Percentiles rank a stretch among this genome's conserved stretches.
Conservation (phyloP, 1,140 invertebrate genomes). For the Tetramorium simillimum region DNA sequence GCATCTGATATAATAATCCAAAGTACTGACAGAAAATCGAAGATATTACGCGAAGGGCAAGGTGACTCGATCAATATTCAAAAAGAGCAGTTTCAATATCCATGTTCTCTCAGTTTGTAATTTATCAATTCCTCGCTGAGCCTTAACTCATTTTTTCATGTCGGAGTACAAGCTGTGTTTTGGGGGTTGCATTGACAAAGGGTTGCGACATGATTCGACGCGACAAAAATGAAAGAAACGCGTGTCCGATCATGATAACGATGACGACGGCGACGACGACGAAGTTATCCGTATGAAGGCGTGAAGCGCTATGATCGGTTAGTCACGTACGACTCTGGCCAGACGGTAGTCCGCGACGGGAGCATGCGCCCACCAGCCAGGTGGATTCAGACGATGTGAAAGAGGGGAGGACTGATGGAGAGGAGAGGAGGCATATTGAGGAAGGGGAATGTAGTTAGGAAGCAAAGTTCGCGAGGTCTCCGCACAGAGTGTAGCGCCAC, state of each 20-base stretch:
- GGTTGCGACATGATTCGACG: neutral
- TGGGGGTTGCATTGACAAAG: neutral
- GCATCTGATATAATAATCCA: neutral
- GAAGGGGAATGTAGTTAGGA: slow-evolving; percentile 54
- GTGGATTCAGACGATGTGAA: slow-evolving; percentile 32
- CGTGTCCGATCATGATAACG: neutral
- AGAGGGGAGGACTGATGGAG: slow-evolving; percentile 5
- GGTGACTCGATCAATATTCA: neutral
- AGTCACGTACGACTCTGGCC: slow-evolving; percentile 52
- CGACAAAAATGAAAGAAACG: neutral
- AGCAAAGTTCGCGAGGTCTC: slow-evolving; percentile 79
- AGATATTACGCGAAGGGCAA: neutral
- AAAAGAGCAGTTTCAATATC: neutral
- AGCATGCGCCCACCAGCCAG: slow-evolving; percentile 69
- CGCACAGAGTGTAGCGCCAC: slow-evolving; percentile 76
- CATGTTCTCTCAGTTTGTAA: neutral
- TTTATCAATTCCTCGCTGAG: neutral
- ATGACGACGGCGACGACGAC: neutral
- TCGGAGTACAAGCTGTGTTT: neutral
- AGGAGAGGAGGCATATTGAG: slow-evolving; percentile 19
- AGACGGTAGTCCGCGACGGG: slow-evolving; percentile 53
- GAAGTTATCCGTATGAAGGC: slow-evolving; percentile 27
- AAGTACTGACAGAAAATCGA: neutral
- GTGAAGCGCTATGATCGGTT: slow-evolving; percentile 51
- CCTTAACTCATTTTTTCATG: neutral